A percentile compares a stretch with the other conserved stretches of the same genome.
phyloP scores from a whole-genome alignment of 2,113 vertebrate species.

The Pholis gunnellus region DNA sequence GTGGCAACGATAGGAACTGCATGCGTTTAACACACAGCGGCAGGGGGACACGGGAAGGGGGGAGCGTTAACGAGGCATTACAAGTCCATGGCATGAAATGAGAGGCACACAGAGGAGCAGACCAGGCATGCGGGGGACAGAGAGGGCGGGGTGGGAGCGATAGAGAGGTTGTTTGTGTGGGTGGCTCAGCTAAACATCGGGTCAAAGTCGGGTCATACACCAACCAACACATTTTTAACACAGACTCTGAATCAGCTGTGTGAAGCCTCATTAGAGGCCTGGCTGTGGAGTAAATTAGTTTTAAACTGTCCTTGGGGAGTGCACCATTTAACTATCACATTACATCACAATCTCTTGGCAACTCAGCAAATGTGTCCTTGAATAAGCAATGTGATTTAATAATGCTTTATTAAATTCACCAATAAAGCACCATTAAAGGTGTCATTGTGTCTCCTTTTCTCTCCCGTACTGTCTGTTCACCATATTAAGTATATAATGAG shows the following conservation, averaged over 20 bases:
- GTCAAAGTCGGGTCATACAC: conserved; percentile 14
- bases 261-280: conserved; percentile 10
- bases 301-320: conserved; percentile 26
- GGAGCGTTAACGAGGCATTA: conserved; percentile 75
- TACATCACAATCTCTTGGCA: conserved; percentile 15
- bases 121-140: conserved; percentile 58
- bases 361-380: conserved; percentile 28
- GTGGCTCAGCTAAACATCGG: conserved; percentile 17
- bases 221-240: background rate
- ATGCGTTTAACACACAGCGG: conserved; percentile 85
- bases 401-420: conserved; percentile 31
- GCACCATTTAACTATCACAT: conserved; percentile 25
- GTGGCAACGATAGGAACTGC: conserved; percentile 86
- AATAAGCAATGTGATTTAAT: conserved; percentile 46
- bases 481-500: conserved; percentile 10
- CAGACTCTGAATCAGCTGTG: conserved; percentile 9
- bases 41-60: conserved; percentile 66
- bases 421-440: conserved; percentile 22
- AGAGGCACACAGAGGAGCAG: conserved; percentile 60
- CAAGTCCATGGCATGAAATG: conserved; percentile 72
- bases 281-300: conserved; percentile 22
- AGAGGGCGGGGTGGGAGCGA: conserved; percentile 35
- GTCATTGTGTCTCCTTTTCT: background rate
- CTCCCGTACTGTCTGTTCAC: background rate
- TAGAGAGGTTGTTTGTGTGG: conserved; percentile 50